Conservation (phyloP, 2,888 invertebrate species). For the Creontiades dilutus region DNA sequence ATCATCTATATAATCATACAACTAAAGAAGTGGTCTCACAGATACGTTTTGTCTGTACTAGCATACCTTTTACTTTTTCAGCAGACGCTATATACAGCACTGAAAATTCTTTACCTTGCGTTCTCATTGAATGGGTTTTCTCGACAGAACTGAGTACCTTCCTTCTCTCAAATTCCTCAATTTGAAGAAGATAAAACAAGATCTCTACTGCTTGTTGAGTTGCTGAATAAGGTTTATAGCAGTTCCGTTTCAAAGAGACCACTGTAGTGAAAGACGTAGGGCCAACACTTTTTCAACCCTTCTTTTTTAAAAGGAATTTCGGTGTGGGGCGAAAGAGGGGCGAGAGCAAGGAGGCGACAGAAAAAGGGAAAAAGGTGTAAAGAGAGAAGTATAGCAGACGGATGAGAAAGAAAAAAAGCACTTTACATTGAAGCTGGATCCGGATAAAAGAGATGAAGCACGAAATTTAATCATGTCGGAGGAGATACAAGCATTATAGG, state of each 20-base stretch:
- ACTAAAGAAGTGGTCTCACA: too few relatives aligned
- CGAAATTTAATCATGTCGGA: slow-evolving; percentile 22
- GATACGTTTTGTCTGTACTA: too few relatives aligned
- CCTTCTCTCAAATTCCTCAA: background rate
- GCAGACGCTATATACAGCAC: too few relatives aligned
- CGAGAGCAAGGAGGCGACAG: background rate
- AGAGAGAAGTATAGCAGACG: slow-evolving; percentile 8
- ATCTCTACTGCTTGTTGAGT: background rate
- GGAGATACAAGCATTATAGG: slow-evolving; percentile 28
- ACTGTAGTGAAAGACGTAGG: background rate
- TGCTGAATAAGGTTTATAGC: background rate
- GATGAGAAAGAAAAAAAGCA: background rate
- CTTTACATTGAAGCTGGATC: slow-evolving; percentile 23
- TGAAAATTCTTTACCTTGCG: too few relatives aligned
- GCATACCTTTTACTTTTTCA: too few relatives aligned
- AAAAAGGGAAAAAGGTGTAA: background rate
- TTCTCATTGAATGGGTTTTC: background rate
- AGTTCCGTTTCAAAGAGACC: background rate
- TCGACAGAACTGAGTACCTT: background rate
- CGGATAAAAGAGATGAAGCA: slow-evolving; percentile 5
- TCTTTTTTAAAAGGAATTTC: background rate
- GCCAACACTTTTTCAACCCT: background rate
- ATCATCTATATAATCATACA: too few relatives aligned
- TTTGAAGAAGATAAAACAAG: background rate
- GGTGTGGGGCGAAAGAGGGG: too few relatives aligned